Conservation (phyloP, 2,888 invertebrate genomes). For the Conus canariensis region DNA sequence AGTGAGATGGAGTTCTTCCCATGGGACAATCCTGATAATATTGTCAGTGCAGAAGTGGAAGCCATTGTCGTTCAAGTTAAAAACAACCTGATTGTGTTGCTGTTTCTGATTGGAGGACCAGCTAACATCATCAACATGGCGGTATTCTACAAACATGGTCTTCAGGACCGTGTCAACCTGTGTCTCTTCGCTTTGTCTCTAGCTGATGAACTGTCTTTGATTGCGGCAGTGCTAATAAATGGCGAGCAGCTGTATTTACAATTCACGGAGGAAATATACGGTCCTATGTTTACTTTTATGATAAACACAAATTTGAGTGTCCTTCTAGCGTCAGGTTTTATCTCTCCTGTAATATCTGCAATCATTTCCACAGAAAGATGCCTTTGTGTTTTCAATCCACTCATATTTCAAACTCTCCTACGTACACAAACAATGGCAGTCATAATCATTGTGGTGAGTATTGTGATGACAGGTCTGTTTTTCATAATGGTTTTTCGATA, state of each 20-base stretch:
- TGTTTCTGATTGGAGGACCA: constrained; percentile 6
- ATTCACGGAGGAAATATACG: background rate
- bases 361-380: constrained; percentile 5
- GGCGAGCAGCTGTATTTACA: background rate
- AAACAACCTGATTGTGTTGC: background rate
- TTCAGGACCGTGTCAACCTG: constrained; percentile 1
- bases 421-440: background rate
- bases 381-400: background rate
- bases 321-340: background rate
- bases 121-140: constrained; percentile 16
- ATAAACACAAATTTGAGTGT: background rate
- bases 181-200: constrained; percentile 10
- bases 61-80: background rate
- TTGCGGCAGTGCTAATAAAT: background rate
- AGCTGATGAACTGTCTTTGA: background rate
- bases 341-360: background rate
- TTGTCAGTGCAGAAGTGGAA: background rate
- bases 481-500: background rate
- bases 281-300: background rate
- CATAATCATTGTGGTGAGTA: background rate
- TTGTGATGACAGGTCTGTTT: background rate
- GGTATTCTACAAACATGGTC: constrained; percentile 9
- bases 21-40: constrained; percentile 1
- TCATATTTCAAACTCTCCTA: background rate
- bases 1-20: background rate